Conservation (phyloP, 2,888 invertebrate genomes). For the Adineta ricciae region DNA sequence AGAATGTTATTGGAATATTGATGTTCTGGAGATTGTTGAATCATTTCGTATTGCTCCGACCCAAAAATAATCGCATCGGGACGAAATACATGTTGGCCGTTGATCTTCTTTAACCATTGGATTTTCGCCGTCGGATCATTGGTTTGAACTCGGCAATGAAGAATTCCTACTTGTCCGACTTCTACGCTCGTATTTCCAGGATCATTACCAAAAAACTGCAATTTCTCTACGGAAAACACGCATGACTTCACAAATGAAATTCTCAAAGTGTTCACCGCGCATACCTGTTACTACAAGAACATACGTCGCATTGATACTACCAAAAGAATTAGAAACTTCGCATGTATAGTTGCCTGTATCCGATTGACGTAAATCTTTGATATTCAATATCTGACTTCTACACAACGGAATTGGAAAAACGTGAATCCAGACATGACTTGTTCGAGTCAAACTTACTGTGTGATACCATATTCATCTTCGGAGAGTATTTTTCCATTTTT, state of each 20-base stretch:
- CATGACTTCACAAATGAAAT: neutral
- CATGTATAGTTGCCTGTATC: constrained; percentile 21
- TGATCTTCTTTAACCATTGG: neutral
- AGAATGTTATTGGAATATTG: neutral
- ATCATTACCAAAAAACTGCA: constrained; percentile 16
- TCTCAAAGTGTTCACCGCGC: no score
- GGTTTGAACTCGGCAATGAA: neutral
- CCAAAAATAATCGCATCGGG: neutral
- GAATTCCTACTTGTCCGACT: neutral
- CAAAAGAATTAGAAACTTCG: neutral
- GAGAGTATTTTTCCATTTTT: constrained; percentile 20
- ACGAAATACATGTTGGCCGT: neutral
- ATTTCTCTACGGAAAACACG: neutral
- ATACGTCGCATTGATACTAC: neutral
- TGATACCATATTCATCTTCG: constrained; percentile 6
- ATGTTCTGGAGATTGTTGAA: neutral
- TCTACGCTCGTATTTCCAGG: neutral
- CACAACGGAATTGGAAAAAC: neutral
- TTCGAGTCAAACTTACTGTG: neutral
- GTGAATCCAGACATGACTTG: neutral
- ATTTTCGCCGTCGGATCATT: neutral
- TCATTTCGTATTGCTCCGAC: neutral
- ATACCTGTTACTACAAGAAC: constrained; percentile 7
- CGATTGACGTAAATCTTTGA: constrained; percentile 1
- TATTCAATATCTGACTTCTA: constrained; percentile 18